phyloP scores from a whole-genome alignment of 2,888 invertebrate genomes.

The Adelphocoris suturalis region DNA sequence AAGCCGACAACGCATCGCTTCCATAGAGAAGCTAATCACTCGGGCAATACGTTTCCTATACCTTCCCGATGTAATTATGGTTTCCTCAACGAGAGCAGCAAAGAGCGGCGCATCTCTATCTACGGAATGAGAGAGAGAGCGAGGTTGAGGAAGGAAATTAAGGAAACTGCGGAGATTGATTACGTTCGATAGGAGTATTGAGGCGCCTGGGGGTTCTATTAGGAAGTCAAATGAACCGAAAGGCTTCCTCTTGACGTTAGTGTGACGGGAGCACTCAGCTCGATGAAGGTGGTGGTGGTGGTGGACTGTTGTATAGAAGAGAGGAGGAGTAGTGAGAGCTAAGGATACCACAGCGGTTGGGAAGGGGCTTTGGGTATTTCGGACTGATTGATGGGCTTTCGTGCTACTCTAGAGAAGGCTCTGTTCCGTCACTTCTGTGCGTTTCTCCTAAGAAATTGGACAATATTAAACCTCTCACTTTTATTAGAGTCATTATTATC shows the following conservation, averaged over 20 bases:
- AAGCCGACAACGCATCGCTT: not conserved
- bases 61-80: slow-evolving; percentile 13
- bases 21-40: slow-evolving; percentile 6
- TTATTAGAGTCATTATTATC: not conserved
- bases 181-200: slow-evolving; percentile 46
- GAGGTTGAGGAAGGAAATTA: slow-evolving; percentile 1
- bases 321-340: not conserved
- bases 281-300: slow-evolving; percentile 15
- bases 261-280: slow-evolving; percentile 28
- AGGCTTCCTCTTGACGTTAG: slow-evolving; percentile 39
- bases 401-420: not conserved
- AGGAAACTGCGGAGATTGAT: slow-evolving; percentile 50
- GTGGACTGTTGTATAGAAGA: not conserved
- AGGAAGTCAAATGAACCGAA: slow-evolving; percentile 55
- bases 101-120: not conserved
- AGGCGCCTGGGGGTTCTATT: slow-evolving; percentile 35
- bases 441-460: not conserved
- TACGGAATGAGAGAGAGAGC: not conserved
- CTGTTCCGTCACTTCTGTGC: not conserved
- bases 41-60: not conserved
- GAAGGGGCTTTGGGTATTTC: slow-evolving; percentile 2
- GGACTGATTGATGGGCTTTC: slow-evolving; percentile 32
- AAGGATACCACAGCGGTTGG: not conserved
- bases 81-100: slow-evolving; percentile 9
- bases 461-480: not conserved